Evolutionary conservation across 53 echinoderm and acorn worm genomes (phyloP).

Genomic region (Stichopus horrens): DNA sequence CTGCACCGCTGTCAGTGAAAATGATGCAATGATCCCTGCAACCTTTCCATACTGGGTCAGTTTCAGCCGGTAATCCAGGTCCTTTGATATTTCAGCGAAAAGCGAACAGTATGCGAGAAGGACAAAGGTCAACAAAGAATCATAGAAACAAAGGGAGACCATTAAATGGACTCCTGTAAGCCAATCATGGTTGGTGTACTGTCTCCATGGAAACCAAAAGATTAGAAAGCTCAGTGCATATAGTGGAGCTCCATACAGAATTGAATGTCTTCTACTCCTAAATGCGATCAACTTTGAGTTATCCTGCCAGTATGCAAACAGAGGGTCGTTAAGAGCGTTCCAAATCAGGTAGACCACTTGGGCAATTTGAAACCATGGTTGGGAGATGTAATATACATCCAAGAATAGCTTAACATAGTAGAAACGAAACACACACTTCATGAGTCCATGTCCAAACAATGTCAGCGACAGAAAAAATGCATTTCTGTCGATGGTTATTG

Average conservation of each 20-base stretch:
- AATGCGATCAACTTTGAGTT: slow-evolving; percentile 77
- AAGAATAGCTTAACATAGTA: slow-evolving; percentile 94
- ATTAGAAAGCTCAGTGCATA: slow-evolving; percentile 80
- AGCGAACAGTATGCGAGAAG: slow-evolving; percentile 79
- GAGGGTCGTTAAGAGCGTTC: slow-evolving; percentile 94
- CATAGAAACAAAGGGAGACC: slow-evolving; percentile 73
- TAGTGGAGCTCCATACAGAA: slow-evolving; percentile 89
- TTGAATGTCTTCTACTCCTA: slow-evolving; percentile 71
- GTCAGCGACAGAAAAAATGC: slow-evolving; percentile 76
- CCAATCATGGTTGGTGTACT: slow-evolving; percentile 65
- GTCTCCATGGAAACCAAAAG: slow-evolving; percentile 95
- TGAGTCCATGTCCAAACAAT: slow-evolving; percentile 62
- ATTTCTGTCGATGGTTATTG: slow-evolving; percentile 53
- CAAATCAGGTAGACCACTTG: slow-evolving; percentile 90
- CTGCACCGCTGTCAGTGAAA: slow-evolving; percentile 62
- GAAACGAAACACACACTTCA: slow-evolving; percentile 74
- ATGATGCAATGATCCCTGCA: slow-evolving; percentile 72
- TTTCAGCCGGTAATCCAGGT: slow-evolving; percentile 72
- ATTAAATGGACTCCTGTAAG: slow-evolving; percentile 75
- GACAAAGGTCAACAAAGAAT: slow-evolving; percentile 84
- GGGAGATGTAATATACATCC: slow-evolving; percentile 76
- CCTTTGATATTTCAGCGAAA: slow-evolving; percentile 83
- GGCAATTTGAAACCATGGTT: slow-evolving; percentile 83
- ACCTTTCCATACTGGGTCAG: slow-evolving; percentile 74
- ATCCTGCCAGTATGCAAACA: slow-evolving; percentile 98